Evolutionary conservation across 2,113 vertebrate species (phyloP), one percentile per base, ranked within the genome.

Genomic region (Ageneiosus marmoratus): DNA sequence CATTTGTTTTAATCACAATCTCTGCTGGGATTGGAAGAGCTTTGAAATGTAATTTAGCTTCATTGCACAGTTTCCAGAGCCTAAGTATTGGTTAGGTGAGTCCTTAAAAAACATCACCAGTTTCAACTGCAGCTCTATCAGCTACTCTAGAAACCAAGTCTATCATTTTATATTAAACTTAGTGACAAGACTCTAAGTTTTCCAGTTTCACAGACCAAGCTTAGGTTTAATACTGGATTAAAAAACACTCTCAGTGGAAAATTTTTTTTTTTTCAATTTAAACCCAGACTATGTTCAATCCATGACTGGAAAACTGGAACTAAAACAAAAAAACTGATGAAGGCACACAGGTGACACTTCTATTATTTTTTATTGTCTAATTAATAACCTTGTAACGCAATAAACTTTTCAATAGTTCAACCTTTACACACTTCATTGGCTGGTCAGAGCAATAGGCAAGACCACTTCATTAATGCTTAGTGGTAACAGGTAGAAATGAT

Each of bases 1-100:
- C 93, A 93, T 94, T 95, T 94, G 90, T 94, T 95, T 94, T 94
- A 94, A 95, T 95, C 93, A 93, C 91, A 91, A 90, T 85, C 91
- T 92, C 91, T 92, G 56, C 41, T 48, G 53, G 78, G 65, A 79
- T 92, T 91, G 91, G 89, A 88, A 91, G 90, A 89, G 92, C 89
- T 92, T 93, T 92, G 91, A 91, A 90, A 91, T 92, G 92, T 89
- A 94, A 93, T 94, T 92, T 81, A 91, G 90, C 89, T 89, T 91
- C 92, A 92, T 93, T 94, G 91, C 90, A 90, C 88, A 85, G 89
- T 93, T 89, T 88, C 89, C 86, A 89, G 88, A 88, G 88, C 87
- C 53, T 78, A 79, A 84, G 89, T 86, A 85, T 65, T 81, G 83
- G 77, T 84, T 80, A 79, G 83, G 60, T 81, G 74, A 34, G 77